Evolutionary conservation across 2,888 invertebrate genomes (phyloP).

Genomic region (Standfussiana lucernea): DNA sequence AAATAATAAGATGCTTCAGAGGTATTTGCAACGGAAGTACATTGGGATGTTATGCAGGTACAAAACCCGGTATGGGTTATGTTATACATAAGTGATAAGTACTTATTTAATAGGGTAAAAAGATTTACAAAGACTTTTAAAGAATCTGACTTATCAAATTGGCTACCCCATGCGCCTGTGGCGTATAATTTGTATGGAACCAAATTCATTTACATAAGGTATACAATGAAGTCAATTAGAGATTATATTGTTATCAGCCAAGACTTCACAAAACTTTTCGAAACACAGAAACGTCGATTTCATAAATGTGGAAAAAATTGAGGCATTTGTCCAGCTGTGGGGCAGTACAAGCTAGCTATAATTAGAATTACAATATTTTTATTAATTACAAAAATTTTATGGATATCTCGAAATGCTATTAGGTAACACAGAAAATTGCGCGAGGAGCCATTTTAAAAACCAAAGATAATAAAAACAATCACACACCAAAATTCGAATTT

Average conservation of each 20-base stretch:
- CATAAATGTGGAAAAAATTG: background rate
- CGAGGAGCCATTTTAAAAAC: background rate
- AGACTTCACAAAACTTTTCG: background rate
- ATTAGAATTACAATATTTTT: background rate
- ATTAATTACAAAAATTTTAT: too few species aligned
- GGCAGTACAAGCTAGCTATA: background rate
- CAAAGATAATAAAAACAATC: background rate
- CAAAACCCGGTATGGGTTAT: constrained; percentile 25
- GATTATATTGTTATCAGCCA: constrained; percentile 1
- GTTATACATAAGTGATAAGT: constrained; percentile 48
- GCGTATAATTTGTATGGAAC: constrained; percentile 9
- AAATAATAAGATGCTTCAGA: constrained; percentile 18
- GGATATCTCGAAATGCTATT: background rate
- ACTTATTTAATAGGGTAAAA: constrained; percentile 53
- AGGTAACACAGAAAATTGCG: background rate
- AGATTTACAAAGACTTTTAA: constrained; percentile 5
- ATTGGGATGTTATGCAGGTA: constrained; percentile 46
- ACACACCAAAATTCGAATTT: constrained; percentile 21
- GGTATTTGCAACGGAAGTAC: constrained; percentile 56
- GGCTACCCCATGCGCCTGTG: constrained; percentile 6
- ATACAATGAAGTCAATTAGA: background rate
- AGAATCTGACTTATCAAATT: constrained; percentile 28
- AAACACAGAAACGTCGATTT: background rate
- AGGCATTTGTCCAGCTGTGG: background rate
- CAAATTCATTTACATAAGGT: constrained; percentile 23